Percentiles rank a stretch among this genome's conserved stretches.
Evolutionary conservation across 2,888 invertebrate genomes (phyloP).

Genomic region (Polietes domitor): DNA sequence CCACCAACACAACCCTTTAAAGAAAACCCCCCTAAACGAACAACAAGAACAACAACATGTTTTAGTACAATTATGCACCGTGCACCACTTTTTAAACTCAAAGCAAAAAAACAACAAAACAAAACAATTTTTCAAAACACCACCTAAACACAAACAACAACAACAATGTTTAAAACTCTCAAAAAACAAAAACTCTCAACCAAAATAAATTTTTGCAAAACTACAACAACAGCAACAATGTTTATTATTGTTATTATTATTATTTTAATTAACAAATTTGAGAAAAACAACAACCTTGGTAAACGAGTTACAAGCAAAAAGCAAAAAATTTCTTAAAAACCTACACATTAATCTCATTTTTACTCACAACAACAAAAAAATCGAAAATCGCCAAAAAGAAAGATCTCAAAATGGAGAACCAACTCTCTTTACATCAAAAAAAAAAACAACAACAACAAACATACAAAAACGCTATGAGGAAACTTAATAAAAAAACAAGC

Average conservation of each 20-base stretch:
- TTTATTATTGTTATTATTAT: constrained; percentile 45
- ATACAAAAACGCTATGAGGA: constrained; percentile 71
- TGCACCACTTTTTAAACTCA: constrained; percentile 62
- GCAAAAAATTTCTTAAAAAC: constrained; percentile 49
- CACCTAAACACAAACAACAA: constrained; percentile 45
- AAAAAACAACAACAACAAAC: constrained; percentile 67
- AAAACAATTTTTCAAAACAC: constrained; percentile 49
- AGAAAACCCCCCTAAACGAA: constrained; percentile 31
- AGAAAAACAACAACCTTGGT: constrained; percentile 70
- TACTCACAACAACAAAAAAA: constrained; percentile 66
- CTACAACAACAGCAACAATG: constrained; percentile 37
- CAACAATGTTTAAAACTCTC: constrained; percentile 32
- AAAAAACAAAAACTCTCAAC: constrained; percentile 19
- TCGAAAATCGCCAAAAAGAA: constrained; percentile 42
- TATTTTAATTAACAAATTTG: constrained; percentile 38
- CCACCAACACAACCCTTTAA: not conserved
- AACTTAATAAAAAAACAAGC: constrained; percentile 68
- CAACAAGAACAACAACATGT: constrained; percentile 42
- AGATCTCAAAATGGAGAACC: not conserved
- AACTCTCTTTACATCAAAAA: constrained; percentile 54
- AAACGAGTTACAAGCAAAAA: constrained; percentile 76
- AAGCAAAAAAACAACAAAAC: constrained; percentile 23
- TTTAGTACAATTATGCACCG: constrained; percentile 70
- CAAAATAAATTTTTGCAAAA: constrained; percentile 38
- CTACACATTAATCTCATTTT: constrained; percentile 54